phyloP scores from a whole-genome alignment of 2,888 invertebrate species.

The Ophion ventricosus region DNA sequence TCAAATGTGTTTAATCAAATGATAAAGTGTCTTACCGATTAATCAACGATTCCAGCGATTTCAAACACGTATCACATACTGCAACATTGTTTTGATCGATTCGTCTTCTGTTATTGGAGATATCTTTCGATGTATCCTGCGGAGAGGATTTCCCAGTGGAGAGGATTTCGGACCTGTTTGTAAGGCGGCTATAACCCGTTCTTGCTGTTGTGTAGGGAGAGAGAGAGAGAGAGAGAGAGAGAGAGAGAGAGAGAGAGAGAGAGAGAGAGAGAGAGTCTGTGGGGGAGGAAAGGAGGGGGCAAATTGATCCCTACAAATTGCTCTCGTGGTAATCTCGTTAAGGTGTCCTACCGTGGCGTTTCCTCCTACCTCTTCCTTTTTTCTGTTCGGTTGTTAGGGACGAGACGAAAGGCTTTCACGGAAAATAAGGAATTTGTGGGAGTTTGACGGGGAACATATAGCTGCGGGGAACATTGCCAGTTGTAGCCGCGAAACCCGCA shows the following conservation, averaged over 20 bases:
- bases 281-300: conserved; percentile 10
- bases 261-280: neutral
- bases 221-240: neutral
- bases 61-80: neutral
- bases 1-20: no score
- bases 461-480: conserved; percentile 5
- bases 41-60: no score
- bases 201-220: conserved; percentile 13
- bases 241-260: neutral
- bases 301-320: conserved; percentile 74
- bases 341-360: conserved; percentile 68
- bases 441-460: conserved; percentile 53
- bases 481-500: conserved; percentile 30
- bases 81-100: neutral
- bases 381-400: conserved; percentile 23
- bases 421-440: conserved; percentile 56
- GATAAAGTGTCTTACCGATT: no score
- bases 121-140: neutral
- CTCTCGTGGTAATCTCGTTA: conserved; percentile 75
- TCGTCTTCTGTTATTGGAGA: neutral
- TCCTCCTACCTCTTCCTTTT: conserved; percentile 56
- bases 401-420: conserved; percentile 49
- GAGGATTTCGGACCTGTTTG: conserved; percentile 58
- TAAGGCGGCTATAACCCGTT: conserved; percentile 58
- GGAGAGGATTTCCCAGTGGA: conserved; percentile 26